Evolutionary conservation across 2,888 invertebrate species (phyloP).

Genomic region (Encarsia formosa): DNA sequence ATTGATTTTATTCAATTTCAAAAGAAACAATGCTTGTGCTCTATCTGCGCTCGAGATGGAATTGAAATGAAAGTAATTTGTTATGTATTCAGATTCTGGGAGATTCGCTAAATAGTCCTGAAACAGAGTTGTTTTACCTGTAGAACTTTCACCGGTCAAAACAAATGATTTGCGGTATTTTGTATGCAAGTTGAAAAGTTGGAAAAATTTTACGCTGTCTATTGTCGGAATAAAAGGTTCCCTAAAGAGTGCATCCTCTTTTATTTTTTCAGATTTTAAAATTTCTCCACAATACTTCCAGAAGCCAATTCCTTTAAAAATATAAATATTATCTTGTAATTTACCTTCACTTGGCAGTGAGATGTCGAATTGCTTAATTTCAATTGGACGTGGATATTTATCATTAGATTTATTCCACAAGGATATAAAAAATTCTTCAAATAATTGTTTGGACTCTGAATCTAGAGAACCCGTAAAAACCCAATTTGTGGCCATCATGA

Average conservation of each 20-base stretch:
- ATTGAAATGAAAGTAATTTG: constrained; percentile 57
- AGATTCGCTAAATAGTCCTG: constrained; percentile 53
- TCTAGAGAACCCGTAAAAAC: constrained; percentile 55
- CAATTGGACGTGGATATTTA: constrained; percentile 52
- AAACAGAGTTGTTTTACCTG: constrained; percentile 62
- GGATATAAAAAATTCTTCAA: constrained; percentile 48
- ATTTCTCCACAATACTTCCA: constrained; percentile 61
- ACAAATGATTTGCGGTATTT: constrained; percentile 55
- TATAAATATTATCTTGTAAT: constrained; percentile 58
- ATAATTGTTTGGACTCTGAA: constrained; percentile 45
- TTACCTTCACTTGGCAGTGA: constrained; percentile 55
- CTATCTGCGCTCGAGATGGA: constrained; percentile 54
- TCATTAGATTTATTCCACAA: constrained; percentile 48
- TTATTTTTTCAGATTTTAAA: constrained; percentile 51
- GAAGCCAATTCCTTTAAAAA: constrained; percentile 57
- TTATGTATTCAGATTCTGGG: constrained; percentile 53
- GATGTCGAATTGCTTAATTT: constrained; percentile 56
- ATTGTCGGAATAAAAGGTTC: constrained; percentile 57
- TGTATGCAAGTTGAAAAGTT: constrained; percentile 56
- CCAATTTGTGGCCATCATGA: constrained; percentile 56
- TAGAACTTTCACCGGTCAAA: constrained; percentile 59
- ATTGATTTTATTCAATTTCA: constrained; percentile 54
- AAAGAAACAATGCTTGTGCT: constrained; percentile 54
- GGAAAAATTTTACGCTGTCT: constrained; percentile 57
- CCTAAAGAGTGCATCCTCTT: constrained; percentile 27